Percentiles rank a stretch among this genome's conserved stretches.
These are phyloP conservation scores for Crematogaster levior DNA, from an alignment of 2,888 invertebrate species.

Conservation along the genomic window DNA sequence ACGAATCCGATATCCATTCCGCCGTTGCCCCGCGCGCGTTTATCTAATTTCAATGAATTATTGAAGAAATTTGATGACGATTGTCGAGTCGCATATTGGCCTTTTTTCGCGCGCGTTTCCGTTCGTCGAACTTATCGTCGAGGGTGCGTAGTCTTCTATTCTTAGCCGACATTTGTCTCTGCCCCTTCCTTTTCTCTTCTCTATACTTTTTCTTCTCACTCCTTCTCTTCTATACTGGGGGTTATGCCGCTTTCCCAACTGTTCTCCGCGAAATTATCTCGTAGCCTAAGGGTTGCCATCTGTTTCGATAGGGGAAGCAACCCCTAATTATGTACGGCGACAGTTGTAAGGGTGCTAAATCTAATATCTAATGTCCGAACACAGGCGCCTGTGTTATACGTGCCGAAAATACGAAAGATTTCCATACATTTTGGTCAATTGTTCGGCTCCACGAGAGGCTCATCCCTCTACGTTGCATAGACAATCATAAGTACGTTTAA, in stretches of 20 bases:
- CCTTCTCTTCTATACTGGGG: neutral
- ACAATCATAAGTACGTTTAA: conserved; percentile 51
- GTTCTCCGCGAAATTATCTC: conserved; percentile 78
- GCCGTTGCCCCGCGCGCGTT: conserved; percentile 53
- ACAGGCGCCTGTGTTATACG: conserved; percentile 48
- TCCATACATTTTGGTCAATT: conserved; percentile 52
- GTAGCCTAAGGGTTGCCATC: conserved; percentile 84
- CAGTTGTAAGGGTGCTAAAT: conserved; percentile 82
- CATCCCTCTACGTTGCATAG: conserved; percentile 19
- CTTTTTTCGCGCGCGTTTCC: conserved; percentile 49
- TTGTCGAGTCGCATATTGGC: conserved; percentile 64
- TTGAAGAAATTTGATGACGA: conserved; percentile 78
- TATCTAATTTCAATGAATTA: conserved; percentile 81
- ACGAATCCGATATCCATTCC: conserved; percentile 30
- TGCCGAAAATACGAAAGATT: conserved; percentile 65
- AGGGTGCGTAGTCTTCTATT: neutral
- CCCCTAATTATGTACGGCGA: conserved; percentile 83
- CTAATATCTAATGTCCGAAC: conserved; percentile 79
- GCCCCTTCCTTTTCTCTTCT: neutral
- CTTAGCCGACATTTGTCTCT: conserved; percentile 56
- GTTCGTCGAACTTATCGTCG: conserved; percentile 53
- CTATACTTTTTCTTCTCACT: neutral
- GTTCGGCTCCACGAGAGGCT: neutral
- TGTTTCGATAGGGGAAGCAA: conserved; percentile 81
- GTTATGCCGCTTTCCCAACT: conserved; percentile 50